Conservation (phyloP, 1,140 invertebrate species). For the Habropoda laboriosa region DNA sequence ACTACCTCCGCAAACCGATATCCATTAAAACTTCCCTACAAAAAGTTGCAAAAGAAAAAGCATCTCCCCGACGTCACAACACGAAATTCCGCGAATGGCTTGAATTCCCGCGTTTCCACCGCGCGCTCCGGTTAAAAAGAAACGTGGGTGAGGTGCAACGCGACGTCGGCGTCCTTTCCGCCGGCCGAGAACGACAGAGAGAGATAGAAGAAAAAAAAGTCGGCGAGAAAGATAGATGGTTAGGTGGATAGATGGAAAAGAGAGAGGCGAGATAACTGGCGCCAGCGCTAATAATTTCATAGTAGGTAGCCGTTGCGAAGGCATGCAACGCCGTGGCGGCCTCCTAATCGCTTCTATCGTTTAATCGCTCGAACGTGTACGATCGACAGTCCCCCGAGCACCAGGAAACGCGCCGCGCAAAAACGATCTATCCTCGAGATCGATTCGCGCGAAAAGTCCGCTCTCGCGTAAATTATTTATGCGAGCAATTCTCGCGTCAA, state of each 20-base stretch:
- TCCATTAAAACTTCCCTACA: too few species aligned
- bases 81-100: neutral
- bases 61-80: neutral
- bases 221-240: constrained; percentile 22
- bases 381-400: constrained; percentile 21
- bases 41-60: neutral
- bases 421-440: constrained; percentile 23
- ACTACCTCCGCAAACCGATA: too few species aligned
- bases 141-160: constrained; percentile 26
- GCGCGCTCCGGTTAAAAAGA: neutral
- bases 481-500: too few species aligned
- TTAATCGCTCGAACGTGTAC: constrained; percentile 57
- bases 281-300: constrained; percentile 67
- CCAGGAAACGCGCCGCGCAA: constrained; percentile 22
- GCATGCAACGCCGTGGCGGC: constrained; percentile 37
- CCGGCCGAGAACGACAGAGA: neutral
- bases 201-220: neutral
- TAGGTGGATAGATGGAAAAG: constrained; percentile 16
- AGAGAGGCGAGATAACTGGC: constrained; percentile 60
- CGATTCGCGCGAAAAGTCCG: constrained; percentile 2
- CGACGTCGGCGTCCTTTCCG: constrained; percentile 17
- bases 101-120: neutral
- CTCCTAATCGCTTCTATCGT: constrained; percentile 65
- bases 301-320: constrained; percentile 59
- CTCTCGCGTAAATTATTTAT: neutral